Conservation (phyloP, 2,888 invertebrate genomes). For the Nymphalis urticae region DNA sequence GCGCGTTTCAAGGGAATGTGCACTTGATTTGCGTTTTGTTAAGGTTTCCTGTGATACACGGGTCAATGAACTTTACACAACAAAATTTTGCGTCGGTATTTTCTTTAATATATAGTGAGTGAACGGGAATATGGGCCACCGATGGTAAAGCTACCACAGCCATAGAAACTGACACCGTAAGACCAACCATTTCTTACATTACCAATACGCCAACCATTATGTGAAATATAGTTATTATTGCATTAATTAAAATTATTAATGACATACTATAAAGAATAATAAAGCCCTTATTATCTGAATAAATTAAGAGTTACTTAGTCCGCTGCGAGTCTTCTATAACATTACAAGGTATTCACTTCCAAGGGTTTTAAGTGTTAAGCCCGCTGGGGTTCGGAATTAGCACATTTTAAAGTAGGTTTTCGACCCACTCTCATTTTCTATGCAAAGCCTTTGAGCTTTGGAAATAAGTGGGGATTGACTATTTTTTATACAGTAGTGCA, state of each 20-base stretch:
- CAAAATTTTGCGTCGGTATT: neutral
- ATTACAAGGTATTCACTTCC: slow-evolving; percentile 41
- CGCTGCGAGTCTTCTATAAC: slow-evolving; percentile 15
- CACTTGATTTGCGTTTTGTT: slow-evolving; percentile 32
- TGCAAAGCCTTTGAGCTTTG: slow-evolving; percentile 62
- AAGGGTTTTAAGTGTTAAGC: slow-evolving; percentile 53
- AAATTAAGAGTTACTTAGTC: slow-evolving; percentile 13
- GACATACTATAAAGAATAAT: neutral
- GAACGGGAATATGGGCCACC: neutral
- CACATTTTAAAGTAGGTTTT: slow-evolving; percentile 63
- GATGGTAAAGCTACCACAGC: no score
- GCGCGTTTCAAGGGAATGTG: slow-evolving; percentile 28
- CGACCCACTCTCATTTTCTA: slow-evolving; percentile 62
- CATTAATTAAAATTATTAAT: no score
- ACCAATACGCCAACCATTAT: no score
- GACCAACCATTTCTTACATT: no score
- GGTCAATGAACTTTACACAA: slow-evolving; percentile 25
- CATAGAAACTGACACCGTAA: no score
- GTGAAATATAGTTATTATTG: no score
- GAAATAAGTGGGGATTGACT: slow-evolving; percentile 41
- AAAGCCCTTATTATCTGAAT: neutral
- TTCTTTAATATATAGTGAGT: neutral
- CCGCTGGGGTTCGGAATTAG: slow-evolving; percentile 50
- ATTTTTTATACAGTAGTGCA: slow-evolving; percentile 8
- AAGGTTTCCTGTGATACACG: slow-evolving; percentile 24